Percentiles rank a stretch among this genome's conserved stretches.
phyloP scores from a whole-genome alignment of 2,888 invertebrate genomes.

The Thyatira batis region DNA sequence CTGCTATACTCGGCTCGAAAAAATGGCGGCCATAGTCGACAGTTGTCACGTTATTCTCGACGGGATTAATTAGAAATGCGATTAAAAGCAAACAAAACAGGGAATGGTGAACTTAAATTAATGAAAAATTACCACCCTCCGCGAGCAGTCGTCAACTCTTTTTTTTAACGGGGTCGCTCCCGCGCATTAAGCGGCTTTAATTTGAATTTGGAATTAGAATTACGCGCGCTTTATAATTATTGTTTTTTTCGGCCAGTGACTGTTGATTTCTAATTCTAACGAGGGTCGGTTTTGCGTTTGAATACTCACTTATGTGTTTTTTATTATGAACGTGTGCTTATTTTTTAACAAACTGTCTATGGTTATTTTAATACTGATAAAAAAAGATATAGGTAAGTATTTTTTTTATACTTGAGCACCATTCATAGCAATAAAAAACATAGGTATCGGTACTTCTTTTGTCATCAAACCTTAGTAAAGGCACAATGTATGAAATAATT shows the following conservation, averaged over 20 bases:
- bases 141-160: slow-evolving; percentile 81
- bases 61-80: slow-evolving; percentile 83
- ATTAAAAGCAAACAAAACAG: slow-evolving; percentile 83
- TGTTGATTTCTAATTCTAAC: slow-evolving; percentile 75
- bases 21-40: slow-evolving; percentile 81
- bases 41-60: slow-evolving; percentile 83
- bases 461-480: neutral
- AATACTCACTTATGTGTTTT: slow-evolving; percentile 44
- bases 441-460: neutral
- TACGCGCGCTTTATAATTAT: slow-evolving; percentile 83
- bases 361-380: too few species aligned
- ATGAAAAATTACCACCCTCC: slow-evolving; percentile 83
- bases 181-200: slow-evolving; percentile 83
- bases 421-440: neutral
- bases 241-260: slow-evolving; percentile 73
- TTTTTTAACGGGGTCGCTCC: slow-evolving; percentile 80
- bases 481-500: neutral
- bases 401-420: too few species aligned
- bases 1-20: slow-evolving; percentile 77
- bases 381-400: slow-evolving; percentile 20
- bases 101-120: slow-evolving; percentile 83
- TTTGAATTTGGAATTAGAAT: slow-evolving; percentile 83
- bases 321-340: slow-evolving; percentile 29
- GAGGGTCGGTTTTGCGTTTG: slow-evolving; percentile 52
- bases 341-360: slow-evolving; percentile 18